Evolutionary conservation across 2,113 vertebrate species (phyloP), one percentile per base, ranked within the genome.

Genomic region (Helogale parvula): DNA sequence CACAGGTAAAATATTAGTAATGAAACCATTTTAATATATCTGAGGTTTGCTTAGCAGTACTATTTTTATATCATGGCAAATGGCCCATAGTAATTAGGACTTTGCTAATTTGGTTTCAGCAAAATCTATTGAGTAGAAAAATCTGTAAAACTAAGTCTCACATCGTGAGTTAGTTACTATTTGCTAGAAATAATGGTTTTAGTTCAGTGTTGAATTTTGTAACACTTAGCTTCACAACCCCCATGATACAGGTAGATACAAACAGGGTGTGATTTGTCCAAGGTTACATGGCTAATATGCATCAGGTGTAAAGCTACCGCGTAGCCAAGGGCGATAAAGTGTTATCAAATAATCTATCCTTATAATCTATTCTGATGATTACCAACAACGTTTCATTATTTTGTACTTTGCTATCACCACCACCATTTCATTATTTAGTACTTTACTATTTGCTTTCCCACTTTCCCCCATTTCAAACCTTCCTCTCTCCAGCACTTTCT

Each of bases 61-160:
- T 92, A 68, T 86, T 97, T 95, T 96, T 69, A 91, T 95, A 60
- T 83, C 68, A 72, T 93, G 69, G 68, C 76, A 96, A 93, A 84
- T 72, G 47, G 7, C 81, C 52, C 87, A 91, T 88, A 47, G 38
- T 79, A 90, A 90, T 66, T 87, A 95, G 60, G 35, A 35, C 25
- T 95, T 82, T 96, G 63, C 41, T 95, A 72, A 95, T 95, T 95
- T 93, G 19, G 13, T 87, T 93, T 93, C 25, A 95, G 50, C 60
- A 90, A 79, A 82, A 90, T 86, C 81, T 82, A n/a, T 85, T 93
- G 88, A 74, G 71, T 91, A 87, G 79, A 52, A 93, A 96, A 94
- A 33, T 81, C 33, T 90, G 4, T 41, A 71, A 91, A 80, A 86
- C 79, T 47, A 47, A 47, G 14, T 90, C 54, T 89, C 72, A 87